A percentile compares a stretch with the other conserved stretches of the same genome.
phyloP scores from a whole-genome alignment of 2,797 vertebrate genomes.

The Heliangelus exortis region DNA sequence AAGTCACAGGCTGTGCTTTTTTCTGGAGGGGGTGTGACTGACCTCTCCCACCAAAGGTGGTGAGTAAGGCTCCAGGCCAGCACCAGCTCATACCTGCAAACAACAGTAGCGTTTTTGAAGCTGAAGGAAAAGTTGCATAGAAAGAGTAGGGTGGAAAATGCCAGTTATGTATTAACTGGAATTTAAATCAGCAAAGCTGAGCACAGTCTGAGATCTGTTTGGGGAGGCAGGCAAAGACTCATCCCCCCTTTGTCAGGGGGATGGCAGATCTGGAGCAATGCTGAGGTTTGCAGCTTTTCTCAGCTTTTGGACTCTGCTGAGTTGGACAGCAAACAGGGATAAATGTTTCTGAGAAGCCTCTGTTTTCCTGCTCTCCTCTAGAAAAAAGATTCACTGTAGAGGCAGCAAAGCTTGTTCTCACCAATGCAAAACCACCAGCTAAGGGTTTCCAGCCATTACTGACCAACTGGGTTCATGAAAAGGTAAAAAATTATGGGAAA shows the following conservation, averaged over 20 bases:
- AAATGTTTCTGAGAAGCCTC: not conserved
- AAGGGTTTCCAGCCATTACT: not conserved
- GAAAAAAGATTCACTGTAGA: not conserved
- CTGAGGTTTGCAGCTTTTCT: not conserved
- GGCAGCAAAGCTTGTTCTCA: not conserved
- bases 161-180: not conserved
- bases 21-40: not conserved
- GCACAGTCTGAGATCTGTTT: not conserved
- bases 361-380: not conserved
- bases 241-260: rapidly evolving
- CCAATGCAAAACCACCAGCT: not conserved
- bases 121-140: not conserved
- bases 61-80: not conserved
- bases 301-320: not conserved
- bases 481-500: not conserved
- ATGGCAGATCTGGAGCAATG: not conserved
- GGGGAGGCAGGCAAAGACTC: not conserved
- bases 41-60: not conserved
- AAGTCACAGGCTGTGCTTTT: not conserved
- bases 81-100: not conserved
- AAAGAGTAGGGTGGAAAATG: not conserved
- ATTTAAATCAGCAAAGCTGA: not conserved
- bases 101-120: not conserved
- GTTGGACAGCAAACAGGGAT: not conserved
- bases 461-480: not conserved